Evolutionary conservation across 2,888 invertebrate species (phyloP), one percentile per base, ranked within the genome.

Genomic region (Drosophila koepferae): DNA sequence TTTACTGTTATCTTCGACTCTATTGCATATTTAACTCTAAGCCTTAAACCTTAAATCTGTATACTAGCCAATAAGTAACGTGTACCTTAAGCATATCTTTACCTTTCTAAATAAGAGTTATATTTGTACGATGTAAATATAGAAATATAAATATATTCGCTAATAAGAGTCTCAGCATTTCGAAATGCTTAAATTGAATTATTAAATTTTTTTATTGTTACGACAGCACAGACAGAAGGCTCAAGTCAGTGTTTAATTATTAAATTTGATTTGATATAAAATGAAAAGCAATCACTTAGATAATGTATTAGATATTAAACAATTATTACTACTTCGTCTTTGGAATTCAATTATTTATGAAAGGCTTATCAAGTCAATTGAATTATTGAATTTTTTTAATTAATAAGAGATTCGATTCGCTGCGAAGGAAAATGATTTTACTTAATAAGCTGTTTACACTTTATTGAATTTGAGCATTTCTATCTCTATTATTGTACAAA

Each of bases 401-500:
- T 7, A 40, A n/a, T n/a, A 16, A 12, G 36, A 36, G 12, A 28
- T 28, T 28, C 28, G 6, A 51, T 6, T 31, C 18, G 31, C 48
- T 28, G 28, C n/a, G 31, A n/a, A 2, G 12, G 1, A 7, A 20
- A 43, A 14, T 44, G 7, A 20, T 7, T 16, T 40, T 5, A 0
- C 7, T 40, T 16, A 7, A 40, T 41, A 18, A 49, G 36, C 20
- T 48, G 40, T 69, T 20, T 53, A 12, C 10, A 28, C 41, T 60
- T 41, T 23, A n/a, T 12, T 28, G 48, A 44, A 18, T 38, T 71
- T 55, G 3, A 20, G 36, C 12, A 28, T 51, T 23, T 41, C 14
- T 5, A 46, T 49, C 18, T 40, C 49, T 41, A 41, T 49, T 23
- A 36, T 43, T 54, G 55, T 51, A 61, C 48, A 28, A 28, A 28